Evolutionary conservation across 2,888 invertebrate genomes (phyloP).

Genomic region (Villa cingulata): DNA sequence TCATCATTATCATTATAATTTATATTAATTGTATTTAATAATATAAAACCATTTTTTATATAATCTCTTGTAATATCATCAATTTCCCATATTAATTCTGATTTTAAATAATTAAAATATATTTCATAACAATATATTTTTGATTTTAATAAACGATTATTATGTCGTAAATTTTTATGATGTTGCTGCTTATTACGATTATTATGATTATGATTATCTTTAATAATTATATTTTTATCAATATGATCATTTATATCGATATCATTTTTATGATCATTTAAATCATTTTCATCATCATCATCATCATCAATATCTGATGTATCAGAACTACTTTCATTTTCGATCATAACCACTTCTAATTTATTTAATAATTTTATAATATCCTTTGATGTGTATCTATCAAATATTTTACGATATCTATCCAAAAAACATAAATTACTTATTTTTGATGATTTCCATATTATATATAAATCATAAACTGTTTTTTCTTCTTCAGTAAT

Average conservation of each 20-base stretch:
- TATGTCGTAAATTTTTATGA: too few species aligned
- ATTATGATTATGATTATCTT: too few species aligned
- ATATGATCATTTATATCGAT: too few species aligned
- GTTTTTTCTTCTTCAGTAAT: constrained; percentile 34
- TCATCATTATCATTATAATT: constrained; percentile 3
- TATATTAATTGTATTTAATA: constrained; percentile 20
- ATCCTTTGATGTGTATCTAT: constrained; percentile 31
- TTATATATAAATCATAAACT: constrained; percentile 33
- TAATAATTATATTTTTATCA: too few species aligned
- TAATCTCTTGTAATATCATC: constrained; percentile 33
- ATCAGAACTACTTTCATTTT: too few species aligned
- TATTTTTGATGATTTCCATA: constrained; percentile 32
- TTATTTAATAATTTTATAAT: constrained; percentile 29
- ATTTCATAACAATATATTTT: constrained; percentile 32
- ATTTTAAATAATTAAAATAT: constrained; percentile 35
- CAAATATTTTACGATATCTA: constrained; percentile 32
- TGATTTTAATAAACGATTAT: constrained; percentile 22
- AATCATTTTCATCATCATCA: too few species aligned
- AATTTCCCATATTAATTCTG: constrained; percentile 35
- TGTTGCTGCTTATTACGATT: too few species aligned
- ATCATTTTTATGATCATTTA: too few species aligned
- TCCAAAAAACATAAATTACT: constrained; percentile 30
- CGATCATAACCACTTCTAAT: constrained; percentile 28
- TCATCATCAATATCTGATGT: constrained; percentile 27
- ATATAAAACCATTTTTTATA: constrained; percentile 29